phyloP scores from a whole-genome alignment of 2,797 vertebrate genomes.

The Decapterus maruadsi region DNA sequence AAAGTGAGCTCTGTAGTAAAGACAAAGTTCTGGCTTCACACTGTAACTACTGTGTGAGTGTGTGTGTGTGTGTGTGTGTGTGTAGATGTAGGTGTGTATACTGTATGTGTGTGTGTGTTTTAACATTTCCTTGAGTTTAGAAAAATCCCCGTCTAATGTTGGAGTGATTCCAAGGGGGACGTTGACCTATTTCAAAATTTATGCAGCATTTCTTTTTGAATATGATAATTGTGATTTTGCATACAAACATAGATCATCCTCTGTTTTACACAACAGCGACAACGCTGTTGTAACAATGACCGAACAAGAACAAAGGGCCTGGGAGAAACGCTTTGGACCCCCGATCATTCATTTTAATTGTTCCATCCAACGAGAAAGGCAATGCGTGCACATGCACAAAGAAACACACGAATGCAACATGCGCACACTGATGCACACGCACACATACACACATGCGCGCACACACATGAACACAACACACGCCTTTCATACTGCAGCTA shows the following conservation, averaged over 20 bases:
- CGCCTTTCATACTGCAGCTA: conserved; percentile 78
- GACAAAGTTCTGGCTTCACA: conserved; percentile 52
- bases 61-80: conserved; percentile 5
- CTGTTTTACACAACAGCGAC: conserved; percentile 65
- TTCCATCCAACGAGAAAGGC: conserved; percentile 75
- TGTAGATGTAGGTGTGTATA: conserved; percentile 5
- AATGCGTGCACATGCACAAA: conserved; percentile 86
- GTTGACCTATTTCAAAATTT: conserved; percentile 58
- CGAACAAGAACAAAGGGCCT: conserved; percentile 73
- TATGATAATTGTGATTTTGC: conserved; percentile 70
- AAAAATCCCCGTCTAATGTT: conserved; percentile 56
- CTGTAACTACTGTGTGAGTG: conserved; percentile 34
- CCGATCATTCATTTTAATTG: conserved; percentile 57
- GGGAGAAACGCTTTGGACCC: conserved; percentile 66
- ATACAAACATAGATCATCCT: conserved; percentile 75
- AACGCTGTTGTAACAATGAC: conserved; percentile 64
- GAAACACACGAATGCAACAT: conserved; percentile 82
- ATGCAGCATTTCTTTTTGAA: conserved; percentile 75
- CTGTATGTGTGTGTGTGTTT: conserved; percentile 25
- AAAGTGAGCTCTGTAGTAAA: conserved; percentile 49
- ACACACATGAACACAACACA: conserved; percentile 55
- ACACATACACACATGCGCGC: conserved; percentile 20
- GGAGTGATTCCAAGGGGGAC: conserved; percentile 57
- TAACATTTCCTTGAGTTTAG: conserved; percentile 54
- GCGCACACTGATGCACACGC: conserved; percentile 72